Evolutionary conservation across 2,797 vertebrate genomes (phyloP), one percentile per base, ranked within the genome.

Genomic region (Fistularia tabacaria): DNA sequence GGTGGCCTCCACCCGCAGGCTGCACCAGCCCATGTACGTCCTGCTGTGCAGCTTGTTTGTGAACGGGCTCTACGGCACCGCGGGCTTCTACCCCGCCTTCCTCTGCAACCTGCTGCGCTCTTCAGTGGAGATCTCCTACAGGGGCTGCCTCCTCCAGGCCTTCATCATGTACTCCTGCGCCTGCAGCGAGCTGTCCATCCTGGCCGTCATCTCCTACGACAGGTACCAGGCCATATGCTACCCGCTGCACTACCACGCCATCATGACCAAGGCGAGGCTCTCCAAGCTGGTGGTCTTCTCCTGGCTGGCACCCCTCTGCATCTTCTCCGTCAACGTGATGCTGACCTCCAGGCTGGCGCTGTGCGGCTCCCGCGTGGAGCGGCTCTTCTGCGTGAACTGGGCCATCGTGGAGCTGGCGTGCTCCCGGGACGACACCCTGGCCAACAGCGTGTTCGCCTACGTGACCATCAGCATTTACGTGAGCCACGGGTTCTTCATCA

Each of bases 51-150:
- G 38, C 37, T 13, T 38, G 36, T 50, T 36, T 7, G 15, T 36
- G 12, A 50, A 14, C 36, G 38, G 14, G 10, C 7, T 41, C 14
- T 40, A 40, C 13, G 50, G 38, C 14, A 40, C 50, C 7, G 7
- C 14, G n/a, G 38, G 50, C 13, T 51, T 51, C 38, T 51, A 51
- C 7, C 50, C 50, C 14, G 41, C 15, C 6, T 15, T 51, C 38
- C 50, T 51, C 10, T 14, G 11, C 9, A 39, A 51, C 9, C 38
- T 51, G 7, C 10, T 51, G 50, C 13, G 38, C 6, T 10, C 10
- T 14, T 14, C 13, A 7, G 14, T 15, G 1, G 6, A 1, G 9
- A 40, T 39, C 9, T 50, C 49, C 6, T 38, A 38, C n/a, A 14
- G 2, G 7, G 49, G n/a, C 3, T 36, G 49, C n/a, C 36, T 50